A percentile compares a stretch with the other conserved stretches of the same genome.
phyloP scores from a whole-genome alignment of 2,888 invertebrate species.

The Unio pictorum region DNA sequence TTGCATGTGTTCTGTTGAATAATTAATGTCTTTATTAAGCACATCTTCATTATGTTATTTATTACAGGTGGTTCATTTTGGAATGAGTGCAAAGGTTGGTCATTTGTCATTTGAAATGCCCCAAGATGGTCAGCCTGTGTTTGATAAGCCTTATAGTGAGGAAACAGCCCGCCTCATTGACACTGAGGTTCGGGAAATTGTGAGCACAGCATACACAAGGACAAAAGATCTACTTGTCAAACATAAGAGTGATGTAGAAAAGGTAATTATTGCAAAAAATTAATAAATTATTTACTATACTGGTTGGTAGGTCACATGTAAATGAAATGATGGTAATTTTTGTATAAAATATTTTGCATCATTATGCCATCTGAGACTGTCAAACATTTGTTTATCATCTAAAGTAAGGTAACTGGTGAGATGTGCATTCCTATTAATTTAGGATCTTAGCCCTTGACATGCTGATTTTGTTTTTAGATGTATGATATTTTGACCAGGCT shows the following conservation, averaged over 20 bases:
- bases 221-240: constrained; percentile 84
- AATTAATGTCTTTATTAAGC: no score
- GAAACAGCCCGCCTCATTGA: constrained; percentile 91
- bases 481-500: no score
- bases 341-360: no score
- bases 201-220: constrained; percentile 83
- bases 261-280: constrained; percentile 73
- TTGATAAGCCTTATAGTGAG: constrained; percentile 98
- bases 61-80: constrained; percentile 89
- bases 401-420: no score
- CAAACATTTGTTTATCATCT: no score
- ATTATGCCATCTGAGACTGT: no score
- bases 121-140: constrained; percentile 90
- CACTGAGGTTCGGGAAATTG: constrained; percentile 87
- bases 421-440: no score
- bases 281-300: background rate
- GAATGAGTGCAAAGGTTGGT: constrained; percentile 98
- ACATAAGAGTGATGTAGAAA: constrained; percentile 89
- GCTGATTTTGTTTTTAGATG: no score
- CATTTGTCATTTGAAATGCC: constrained; percentile 97
- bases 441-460: no score
- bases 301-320: background rate
- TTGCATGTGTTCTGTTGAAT: no score
- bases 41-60: background rate
- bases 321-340: no score